Evolutionary conservation across 2,113 vertebrate genomes (phyloP), one percentile per base, ranked within the genome.

Genomic region (Epinephelus fuscoguttatus): DNA sequence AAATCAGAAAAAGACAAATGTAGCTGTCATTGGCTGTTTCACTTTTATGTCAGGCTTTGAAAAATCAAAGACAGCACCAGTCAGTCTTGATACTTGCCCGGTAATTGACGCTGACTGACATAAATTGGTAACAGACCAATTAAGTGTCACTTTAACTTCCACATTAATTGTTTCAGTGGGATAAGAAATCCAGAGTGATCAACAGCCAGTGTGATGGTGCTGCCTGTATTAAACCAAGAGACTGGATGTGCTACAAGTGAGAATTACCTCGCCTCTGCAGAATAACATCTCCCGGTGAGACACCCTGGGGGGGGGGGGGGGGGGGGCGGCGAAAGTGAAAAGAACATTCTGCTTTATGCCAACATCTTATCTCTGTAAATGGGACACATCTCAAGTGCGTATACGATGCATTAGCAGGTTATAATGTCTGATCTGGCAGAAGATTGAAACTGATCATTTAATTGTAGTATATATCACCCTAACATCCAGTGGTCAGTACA

Each of bases 401-500:
- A 40, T 52, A 30, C 55, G 15, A 67, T 67, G 50, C 9, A 64
- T 62, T 70, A 72, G 47, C 17, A 70, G 45, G 50, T 30, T 71
- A 47, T 69, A 75, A 57, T 37, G 57, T 70, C 45, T 73, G 45
- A 87, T 86, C 66, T 78, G 57, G 10, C 23, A 69, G 66, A 69
- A 30, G 33, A 79, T 15, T 52, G 33, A 60, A 64, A 8, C 53
- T 50, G 63, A 73, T 73, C 59, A 37, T 64, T 81, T 64, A 78
- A 84, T 70, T 62, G 56, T 42, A 57, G 21, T 30, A 15, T 12
- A 7, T 4, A 47, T 18, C 53, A 59, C 17, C 13, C 10, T 45
- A 52, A 75, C 64, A 86, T 62, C 4, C 55, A 71, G 64, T 19
- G 42, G 81, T 90, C 88, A 81, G 89, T 89, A 87, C 67, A 62